Conservation (phyloP, 2,888 invertebrate species). For the Nesidiocoris tenuis region DNA sequence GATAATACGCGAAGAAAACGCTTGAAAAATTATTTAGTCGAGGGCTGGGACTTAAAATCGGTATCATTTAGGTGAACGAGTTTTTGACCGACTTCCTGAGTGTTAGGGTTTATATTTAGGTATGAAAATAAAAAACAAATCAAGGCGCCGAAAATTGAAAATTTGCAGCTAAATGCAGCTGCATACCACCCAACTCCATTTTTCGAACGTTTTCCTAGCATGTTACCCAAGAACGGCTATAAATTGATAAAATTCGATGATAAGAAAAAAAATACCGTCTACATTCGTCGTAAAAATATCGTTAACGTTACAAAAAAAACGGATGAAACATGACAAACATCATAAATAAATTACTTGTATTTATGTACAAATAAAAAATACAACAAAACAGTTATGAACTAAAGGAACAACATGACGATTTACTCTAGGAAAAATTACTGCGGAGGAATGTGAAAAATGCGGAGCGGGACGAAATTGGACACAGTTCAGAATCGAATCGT, state of each 20-base stretch:
- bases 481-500: neutral
- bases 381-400: slow-evolving; percentile 11
- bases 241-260: too few relatives aligned
- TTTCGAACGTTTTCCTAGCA: neutral
- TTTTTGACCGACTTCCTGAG: too few relatives aligned
- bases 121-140: too few relatives aligned
- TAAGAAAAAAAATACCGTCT: neutral
- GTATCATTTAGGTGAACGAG: too few relatives aligned
- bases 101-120: too few relatives aligned
- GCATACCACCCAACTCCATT: neutral
- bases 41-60: too few relatives aligned
- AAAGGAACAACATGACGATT: slow-evolving; percentile 21
- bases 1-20: too few relatives aligned
- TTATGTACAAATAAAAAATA: slow-evolving; percentile 7
- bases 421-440: neutral
- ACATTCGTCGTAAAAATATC: neutral
- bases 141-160: too few relatives aligned
- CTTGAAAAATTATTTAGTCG: too few relatives aligned
- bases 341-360: neutral
- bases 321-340: neutral
- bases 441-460: slow-evolving; percentile 19
- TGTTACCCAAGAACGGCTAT: neutral
- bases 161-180: too few relatives aligned
- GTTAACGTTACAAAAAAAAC: neutral
- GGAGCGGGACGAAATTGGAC: neutral